Evolutionary conservation across 2,888 invertebrate species (phyloP).

Genomic region (Drosophila algonquin): DNA sequence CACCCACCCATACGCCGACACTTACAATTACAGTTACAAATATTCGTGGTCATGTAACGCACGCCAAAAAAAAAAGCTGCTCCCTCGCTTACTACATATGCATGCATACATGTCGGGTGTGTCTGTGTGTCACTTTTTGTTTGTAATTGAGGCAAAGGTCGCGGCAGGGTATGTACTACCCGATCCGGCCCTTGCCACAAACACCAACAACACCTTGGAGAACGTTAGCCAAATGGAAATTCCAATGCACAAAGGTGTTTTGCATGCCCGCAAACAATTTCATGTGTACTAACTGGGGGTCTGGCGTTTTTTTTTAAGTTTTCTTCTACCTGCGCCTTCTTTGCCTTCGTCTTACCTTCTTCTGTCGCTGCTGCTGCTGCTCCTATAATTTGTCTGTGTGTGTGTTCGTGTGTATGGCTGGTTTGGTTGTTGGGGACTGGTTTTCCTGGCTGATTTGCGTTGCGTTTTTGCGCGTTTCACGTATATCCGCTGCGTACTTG

Average conservation of each 20-base stretch:
- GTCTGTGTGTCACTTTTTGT: slow-evolving; percentile 63
- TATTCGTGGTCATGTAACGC: slow-evolving; percentile 44
- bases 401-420: slow-evolving; percentile 37
- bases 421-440: slow-evolving; percentile 20
- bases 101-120: slow-evolving; percentile 4
- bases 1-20: slow-evolving; percentile 21
- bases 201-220: not conserved
- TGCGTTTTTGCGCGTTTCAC: not conserved
- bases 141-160: slow-evolving; percentile 77
- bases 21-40: slow-evolving; percentile 30
- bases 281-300: slow-evolving; percentile 11
- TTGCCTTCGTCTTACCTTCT: slow-evolving; percentile 41
- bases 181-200: not conserved
- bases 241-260: slow-evolving; percentile 51
- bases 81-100: slow-evolving; percentile 28
- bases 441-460: slow-evolving; percentile 10
- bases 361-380: slow-evolving; percentile 54
- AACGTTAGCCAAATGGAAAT: slow-evolving; percentile 31
- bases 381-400: slow-evolving; percentile 39
- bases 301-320: slow-evolving; percentile 11
- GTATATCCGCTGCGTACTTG: slow-evolving; percentile 3
- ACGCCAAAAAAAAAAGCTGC: slow-evolving; percentile 39
- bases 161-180: slow-evolving; percentile 36
- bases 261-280: slow-evolving; percentile 40
- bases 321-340: slow-evolving; percentile 52